Percentiles rank a stretch among this genome's conserved stretches.
These are phyloP conservation scores for Crocodylus rhombifer DNA, from an alignment of 2,797 vertebrate genomes.

Conservation along the genomic window DNA sequence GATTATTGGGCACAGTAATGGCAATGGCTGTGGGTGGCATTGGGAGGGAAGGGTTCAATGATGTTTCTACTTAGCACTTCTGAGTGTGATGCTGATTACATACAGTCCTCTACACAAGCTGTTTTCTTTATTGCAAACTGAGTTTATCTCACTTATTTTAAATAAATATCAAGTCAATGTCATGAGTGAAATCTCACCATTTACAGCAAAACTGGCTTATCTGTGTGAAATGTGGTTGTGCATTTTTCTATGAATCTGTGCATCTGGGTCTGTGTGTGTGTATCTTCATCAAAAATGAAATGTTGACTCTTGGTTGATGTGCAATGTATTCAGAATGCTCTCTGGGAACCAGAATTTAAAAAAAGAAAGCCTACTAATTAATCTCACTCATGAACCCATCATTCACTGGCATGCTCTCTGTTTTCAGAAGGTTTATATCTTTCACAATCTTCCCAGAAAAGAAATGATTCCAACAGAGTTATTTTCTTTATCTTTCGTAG, in stretches of 20 bases:
- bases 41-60: neutral
- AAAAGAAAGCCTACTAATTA: constrained; percentile 6
- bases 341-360: neutral
- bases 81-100: neutral
- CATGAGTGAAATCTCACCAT: neutral
- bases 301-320: neutral
- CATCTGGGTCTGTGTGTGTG: neutral
- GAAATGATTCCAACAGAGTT: constrained; percentile 15
- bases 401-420: neutral
- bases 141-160: neutral
- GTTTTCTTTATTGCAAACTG: neutral
- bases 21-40: neutral
- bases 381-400: neutral
- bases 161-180: neutral
- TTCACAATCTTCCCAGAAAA: constrained; percentile 31
- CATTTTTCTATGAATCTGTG: neutral
- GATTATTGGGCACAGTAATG: neutral
- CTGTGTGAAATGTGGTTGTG: rapidly evolving
- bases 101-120: neutral
- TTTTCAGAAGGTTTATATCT: constrained; percentile 22
- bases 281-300: neutral
- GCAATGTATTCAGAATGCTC: neutral
- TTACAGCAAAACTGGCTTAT: neutral
- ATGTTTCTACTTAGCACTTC: neutral
- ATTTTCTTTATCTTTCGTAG: constrained; percentile 64